Base-by-base conservation (phyloP, 2,888 invertebrate species). In the Tortrix viridana region DNA sequence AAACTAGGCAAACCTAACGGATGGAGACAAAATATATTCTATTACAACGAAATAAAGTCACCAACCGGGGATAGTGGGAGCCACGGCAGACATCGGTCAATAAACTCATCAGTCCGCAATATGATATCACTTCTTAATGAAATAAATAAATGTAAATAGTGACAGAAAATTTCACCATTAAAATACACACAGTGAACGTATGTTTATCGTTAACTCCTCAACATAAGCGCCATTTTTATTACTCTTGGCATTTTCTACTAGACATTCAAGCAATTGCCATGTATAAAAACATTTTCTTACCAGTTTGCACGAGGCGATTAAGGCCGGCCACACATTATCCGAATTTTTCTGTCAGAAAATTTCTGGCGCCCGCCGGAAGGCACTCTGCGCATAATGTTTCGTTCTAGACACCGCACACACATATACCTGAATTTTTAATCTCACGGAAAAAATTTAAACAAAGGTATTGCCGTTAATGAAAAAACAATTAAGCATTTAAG, bases 61-160 rank as follows among this genome's bases (percentile, higher is more conserved):
- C 90, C 69, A 84, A 92, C 92, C 92, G 90, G 92, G 89, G 86
- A 92, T 89, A 89, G 84, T 91, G 83, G 91, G 89, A 85, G 92
- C 92, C 88, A 92, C 86, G 89, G 92, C 87, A 91, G 92, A 92
- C 92, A 92, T 92, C 89, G 82, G 92, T 90, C 89, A 89, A 82
- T 82, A 90, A 89, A 89, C 85, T 89, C 91, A 92, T 92, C 78
- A 89, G 91, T 88, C 79, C 84, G 84, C 87, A 78, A 81, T 87
- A 75, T 79, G 77, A 72, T 82, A 75, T 76, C 82, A 82, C 84
- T 80, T 75, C 59, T 65, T 71, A 76, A 74, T 73, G 68, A 69
- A 77, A 74, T 68, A 80, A 74, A 72, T 70, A 60, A 70, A 62
- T 59, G 48, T 62, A 64, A 65, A 65, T 68, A 67, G 64, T 62